These are phyloP conservation scores for Athalia rosae DNA, from an alignment of 2,888 invertebrate species.

Conservation along the genomic window DNA sequence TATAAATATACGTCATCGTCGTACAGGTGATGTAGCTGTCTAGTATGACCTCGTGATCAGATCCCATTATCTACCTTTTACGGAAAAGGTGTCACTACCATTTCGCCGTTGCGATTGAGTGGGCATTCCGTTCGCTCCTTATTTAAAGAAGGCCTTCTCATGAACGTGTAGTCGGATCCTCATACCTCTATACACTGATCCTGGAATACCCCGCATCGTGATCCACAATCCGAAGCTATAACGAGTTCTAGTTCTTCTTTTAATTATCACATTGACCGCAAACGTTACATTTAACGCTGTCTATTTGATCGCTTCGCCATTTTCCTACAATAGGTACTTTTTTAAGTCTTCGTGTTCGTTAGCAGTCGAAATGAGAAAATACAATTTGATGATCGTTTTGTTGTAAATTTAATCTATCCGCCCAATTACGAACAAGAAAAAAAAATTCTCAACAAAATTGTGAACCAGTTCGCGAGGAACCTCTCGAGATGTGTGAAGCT, in stretches of 20 bases:
- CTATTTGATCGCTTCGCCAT: neutral
- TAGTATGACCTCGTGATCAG: slow-evolving; percentile 12
- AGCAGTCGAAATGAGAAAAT: too few relatives aligned
- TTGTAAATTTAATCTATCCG: too few relatives aligned
- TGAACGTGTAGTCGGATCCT: neutral
- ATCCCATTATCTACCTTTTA: slow-evolving; percentile 18
- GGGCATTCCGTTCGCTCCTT: slow-evolving; percentile 31
- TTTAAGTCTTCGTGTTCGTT: too few relatives aligned
- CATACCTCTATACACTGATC: neutral
- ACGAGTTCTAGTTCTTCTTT: neutral
- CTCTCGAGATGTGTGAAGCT: too few relatives aligned
- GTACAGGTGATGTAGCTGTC: slow-evolving; percentile 13
- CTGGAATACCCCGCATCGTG: neutral
- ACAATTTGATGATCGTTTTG: too few relatives aligned
- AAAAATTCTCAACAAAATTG: too few relatives aligned
- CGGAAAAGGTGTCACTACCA: slow-evolving; percentile 40
- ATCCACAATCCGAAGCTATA: neutral
- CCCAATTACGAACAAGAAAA: too few relatives aligned
- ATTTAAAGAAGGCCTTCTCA: slow-evolving; percentile 17
- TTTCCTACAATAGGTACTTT: too few relatives aligned
- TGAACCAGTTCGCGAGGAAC: too few relatives aligned
- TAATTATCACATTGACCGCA: slow-evolving; percentile 3
- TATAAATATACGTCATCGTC: neutral
- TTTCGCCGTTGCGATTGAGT: slow-evolving; percentile 20
- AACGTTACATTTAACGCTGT: neutral